Evolutionary conservation across 2,797 vertebrate species (phyloP).

Genomic region (Thripadectes ignobilis): DNA sequence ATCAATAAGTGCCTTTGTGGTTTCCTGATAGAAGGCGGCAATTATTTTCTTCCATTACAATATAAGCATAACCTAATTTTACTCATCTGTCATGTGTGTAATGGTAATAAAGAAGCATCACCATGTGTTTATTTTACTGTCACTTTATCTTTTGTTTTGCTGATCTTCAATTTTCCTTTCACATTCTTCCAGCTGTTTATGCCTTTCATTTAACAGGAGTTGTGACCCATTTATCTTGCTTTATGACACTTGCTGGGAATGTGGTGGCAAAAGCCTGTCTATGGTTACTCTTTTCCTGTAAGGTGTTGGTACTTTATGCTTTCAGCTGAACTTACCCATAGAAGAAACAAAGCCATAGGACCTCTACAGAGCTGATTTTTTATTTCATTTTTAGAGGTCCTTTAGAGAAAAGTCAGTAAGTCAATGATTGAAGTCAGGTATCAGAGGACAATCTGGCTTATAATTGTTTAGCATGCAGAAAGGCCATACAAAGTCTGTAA

Average conservation of each 20-base stretch:
- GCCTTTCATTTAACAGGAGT: constrained; percentile 26
- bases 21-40: constrained; percentile 79
- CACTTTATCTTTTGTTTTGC: constrained; percentile 56
- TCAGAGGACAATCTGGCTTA: neutral
- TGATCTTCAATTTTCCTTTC: constrained; percentile 65
- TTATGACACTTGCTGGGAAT: neutral
- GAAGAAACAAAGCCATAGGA: neutral
- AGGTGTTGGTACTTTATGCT: neutral
- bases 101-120: constrained; percentile 70
- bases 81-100: constrained; percentile 75
- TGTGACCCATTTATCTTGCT: constrained; percentile 29
- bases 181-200: constrained; percentile 8
- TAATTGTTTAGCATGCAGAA: neutral
- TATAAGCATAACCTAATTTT: constrained; percentile 77
- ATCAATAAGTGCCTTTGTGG: constrained; percentile 82
- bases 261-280: constrained; percentile 32
- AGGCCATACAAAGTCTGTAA: neutral
- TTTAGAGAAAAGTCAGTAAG: neutral
- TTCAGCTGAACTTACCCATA: neutral
- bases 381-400: neutral
- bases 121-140: constrained; percentile 68
- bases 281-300: constrained; percentile 56
- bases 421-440: neutral
- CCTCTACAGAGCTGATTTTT: neutral
- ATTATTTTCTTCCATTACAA: constrained; percentile 83